Evolutionary conservation across 2,113 vertebrate genomes (phyloP).

Genomic region (Dipodomys ordii): DNA sequence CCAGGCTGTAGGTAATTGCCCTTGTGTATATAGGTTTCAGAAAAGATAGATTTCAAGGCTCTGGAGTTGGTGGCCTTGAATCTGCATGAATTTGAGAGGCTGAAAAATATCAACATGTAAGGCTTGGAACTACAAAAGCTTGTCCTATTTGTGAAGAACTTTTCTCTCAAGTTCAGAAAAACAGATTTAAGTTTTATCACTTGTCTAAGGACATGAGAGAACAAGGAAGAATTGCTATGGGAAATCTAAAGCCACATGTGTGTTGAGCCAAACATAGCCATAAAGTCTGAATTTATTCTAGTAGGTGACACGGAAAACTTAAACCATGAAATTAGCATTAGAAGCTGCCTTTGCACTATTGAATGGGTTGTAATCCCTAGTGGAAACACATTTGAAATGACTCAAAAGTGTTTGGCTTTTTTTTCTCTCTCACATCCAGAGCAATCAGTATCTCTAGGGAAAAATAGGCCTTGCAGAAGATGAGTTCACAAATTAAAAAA

Average conservation of each 20-base stretch:
- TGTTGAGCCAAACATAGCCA: not conserved
- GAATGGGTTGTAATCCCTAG: slow-evolving; percentile 44
- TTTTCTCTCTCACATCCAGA: slow-evolving; percentile 32
- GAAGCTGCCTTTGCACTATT: slow-evolving; percentile 15
- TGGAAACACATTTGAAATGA: slow-evolving; percentile 53
- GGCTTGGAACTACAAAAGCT: not conserved
- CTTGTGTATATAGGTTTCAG: not conserved
- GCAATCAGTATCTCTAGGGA: slow-evolving; percentile 60
- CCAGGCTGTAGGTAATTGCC: not conserved
- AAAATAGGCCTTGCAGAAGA: slow-evolving; percentile 59
- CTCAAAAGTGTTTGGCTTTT: not conserved
- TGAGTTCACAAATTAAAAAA: slow-evolving; percentile 77
- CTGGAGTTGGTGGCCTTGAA: not conserved
- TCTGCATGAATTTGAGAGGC: not conserved
- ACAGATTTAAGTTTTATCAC: slow-evolving; percentile 18
- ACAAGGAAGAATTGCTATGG: not conserved
- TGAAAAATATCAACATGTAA: not conserved
- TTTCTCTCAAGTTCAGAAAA: slow-evolving; percentile 26
- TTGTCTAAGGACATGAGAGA: not conserved
- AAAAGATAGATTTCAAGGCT: not conserved
- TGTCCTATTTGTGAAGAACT: not conserved
- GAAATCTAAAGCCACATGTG: slow-evolving; percentile 50
- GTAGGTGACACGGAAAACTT: slow-evolving; percentile 2
- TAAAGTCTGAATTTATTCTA: slow-evolving; percentile 39
- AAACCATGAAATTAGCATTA: slow-evolving; percentile 52